Percentiles rank a stretch among this genome's conserved stretches.
These are phyloP conservation scores for Siphonodentalium dalli DNA, from an alignment of 2,888 invertebrate genomes.

Conservation along the genomic window DNA sequence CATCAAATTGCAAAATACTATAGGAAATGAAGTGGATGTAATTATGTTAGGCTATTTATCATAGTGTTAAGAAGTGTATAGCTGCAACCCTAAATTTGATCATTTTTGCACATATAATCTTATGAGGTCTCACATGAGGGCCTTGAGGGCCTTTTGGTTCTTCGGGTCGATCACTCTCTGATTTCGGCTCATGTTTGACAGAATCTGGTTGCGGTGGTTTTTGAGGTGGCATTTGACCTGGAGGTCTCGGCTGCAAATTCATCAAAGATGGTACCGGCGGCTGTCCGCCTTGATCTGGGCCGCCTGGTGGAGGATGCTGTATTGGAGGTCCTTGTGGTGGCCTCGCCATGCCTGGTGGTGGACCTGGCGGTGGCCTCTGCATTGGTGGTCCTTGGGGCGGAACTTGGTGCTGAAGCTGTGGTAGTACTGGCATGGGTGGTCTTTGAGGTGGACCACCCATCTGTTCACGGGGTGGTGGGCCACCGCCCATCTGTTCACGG, in stretches of 20 bases:
- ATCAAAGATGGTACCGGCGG: not conserved
- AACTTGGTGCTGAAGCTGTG: constrained; percentile 4
- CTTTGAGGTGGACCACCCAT: constrained; percentile 12
- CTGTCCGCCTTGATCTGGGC: not conserved
- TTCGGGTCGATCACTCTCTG: too few relatives aligned
- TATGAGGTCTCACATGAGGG: too few relatives aligned
- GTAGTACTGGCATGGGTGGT: constrained; percentile 5
- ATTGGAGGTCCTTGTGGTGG: constrained; percentile 18
- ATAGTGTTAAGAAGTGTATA: too few relatives aligned
- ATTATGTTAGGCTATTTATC: too few relatives aligned
- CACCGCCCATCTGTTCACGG: too few relatives aligned
- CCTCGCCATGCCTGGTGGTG: not conserved
- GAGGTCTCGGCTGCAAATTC: constrained; percentile 1
- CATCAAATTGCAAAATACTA: too few relatives aligned
- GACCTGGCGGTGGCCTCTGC: constrained; percentile 14
- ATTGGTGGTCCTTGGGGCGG: constrained; percentile 7
- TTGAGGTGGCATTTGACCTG: constrained; percentile 10
- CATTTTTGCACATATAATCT: too few relatives aligned
- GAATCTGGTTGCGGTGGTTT: constrained; percentile 11
- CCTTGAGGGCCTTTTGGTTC: too few relatives aligned
- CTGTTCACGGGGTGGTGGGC: constrained; percentile 19
- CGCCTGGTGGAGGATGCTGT: not conserved
- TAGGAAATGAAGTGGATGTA: too few relatives aligned
- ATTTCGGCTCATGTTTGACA: not conserved
- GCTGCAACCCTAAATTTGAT: too few relatives aligned